Evolutionary conservation across 2,888 invertebrate species (phyloP), one percentile per base, ranked within the genome.

Genomic region (Hyalella azteca): DNA sequence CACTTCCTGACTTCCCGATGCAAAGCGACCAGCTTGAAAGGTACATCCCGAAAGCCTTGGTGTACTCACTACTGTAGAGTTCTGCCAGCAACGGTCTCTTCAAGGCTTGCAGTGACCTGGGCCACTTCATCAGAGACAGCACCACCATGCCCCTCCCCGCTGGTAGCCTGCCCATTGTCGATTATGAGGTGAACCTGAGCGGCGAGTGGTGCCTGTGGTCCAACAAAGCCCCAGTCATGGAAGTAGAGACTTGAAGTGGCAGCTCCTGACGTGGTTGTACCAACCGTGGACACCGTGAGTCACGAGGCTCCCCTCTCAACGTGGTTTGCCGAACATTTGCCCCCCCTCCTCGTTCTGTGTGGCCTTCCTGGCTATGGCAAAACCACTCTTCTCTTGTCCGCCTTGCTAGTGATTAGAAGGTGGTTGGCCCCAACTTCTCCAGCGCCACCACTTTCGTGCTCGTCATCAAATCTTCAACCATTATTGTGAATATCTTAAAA

Each of bases 321-420:
- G 13, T 99, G 98, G 99, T 90, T 99, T 79, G 97, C 97, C 11
- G 99, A 99, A 88, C 98, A 99, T 88, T 98, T 99, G 87, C 99
- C 99, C 39, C n/a, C n/a, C n/a, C n/a, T n/a, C 39, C 90, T 99
- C 78, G 97, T 98, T 40, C 91, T 98, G 3, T 99, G 96, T 89
- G 98, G 98, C 76, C 98, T 98, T n/a, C 98, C 98, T 84, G 98
- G 98, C 85, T 96, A 96, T 75, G 96, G 96, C 86, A 97, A 97
- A 89, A 98, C 97, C 0, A 99, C 99, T 99, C 99, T 99, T 0
- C 90, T 99, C 66, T 97, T 99, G 90, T 97, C 97, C 15, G 98
- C 99, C 0, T 90, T 99, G n/a, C 91, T 99, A 86, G 97, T 98
- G 98, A 99, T 87, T 98, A 99, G 97, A 99, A 99, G 90, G 98